Conservation (phyloP, 2,113 vertebrate genomes). For the Trinectes maculatus region DNA sequence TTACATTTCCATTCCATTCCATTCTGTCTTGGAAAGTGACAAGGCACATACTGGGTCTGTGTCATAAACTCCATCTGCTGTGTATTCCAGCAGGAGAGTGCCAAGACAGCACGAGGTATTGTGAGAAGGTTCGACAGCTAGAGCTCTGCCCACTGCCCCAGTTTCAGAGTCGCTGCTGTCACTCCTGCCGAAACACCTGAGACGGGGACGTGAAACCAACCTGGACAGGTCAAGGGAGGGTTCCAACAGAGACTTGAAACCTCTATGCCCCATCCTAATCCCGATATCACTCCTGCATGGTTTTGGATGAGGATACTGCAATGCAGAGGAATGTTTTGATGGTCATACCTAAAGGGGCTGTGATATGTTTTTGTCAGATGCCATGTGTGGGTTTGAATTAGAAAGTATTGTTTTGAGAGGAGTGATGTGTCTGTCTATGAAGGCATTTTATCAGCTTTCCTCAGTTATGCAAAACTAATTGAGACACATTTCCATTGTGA, state of each 20-base stretch:
- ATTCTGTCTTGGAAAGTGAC: not conserved
- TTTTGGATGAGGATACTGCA: constrained; percentile 3
- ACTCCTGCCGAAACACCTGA: constrained; percentile 91
- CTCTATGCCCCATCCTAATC: constrained; percentile 21
- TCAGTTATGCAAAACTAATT: constrained; percentile 7
- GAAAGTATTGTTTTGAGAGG: constrained; percentile 17
- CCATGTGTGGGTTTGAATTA: constrained; percentile 40
- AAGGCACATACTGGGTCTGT: not conserved
- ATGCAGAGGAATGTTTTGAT: constrained; percentile 26
- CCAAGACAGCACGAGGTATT: constrained; percentile 94
- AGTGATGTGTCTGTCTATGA: constrained; percentile 40
- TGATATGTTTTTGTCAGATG: constrained; percentile 9
- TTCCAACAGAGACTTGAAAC: constrained; percentile 33
- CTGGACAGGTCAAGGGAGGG: constrained; percentile 38
- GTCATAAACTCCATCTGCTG: constrained; percentile 1
- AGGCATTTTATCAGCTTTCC: constrained; percentile 40
- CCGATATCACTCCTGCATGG: constrained; percentile 10
- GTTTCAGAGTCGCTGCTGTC: constrained; percentile 93
- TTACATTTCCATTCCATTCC: too few species aligned
- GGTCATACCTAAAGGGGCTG: constrained; percentile 11
- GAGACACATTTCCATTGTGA: constrained; percentile 10
- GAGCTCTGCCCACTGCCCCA: constrained; percentile 92
- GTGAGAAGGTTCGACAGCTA: constrained; percentile 94
- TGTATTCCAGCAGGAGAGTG: constrained; percentile 85
- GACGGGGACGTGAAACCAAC: not conserved